Conservation (phyloP, 2,888 invertebrate species). For the Hemicrepidius hirtus region DNA sequence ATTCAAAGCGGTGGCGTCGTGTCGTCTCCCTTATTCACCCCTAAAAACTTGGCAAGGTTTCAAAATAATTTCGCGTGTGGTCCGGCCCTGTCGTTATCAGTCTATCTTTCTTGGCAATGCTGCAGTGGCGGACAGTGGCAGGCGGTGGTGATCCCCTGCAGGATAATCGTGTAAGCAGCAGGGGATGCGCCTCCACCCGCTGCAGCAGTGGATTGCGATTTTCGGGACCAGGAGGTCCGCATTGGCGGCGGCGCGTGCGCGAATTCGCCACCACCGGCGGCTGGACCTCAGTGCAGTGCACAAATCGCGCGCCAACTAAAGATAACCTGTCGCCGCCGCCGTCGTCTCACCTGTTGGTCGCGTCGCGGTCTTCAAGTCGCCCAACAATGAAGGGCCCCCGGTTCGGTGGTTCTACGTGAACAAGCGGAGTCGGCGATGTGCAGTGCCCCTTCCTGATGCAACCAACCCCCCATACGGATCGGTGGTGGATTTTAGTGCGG, state of each 20-base stretch:
- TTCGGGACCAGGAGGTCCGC: slow-evolving; percentile 68
- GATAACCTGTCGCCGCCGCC: slow-evolving; percentile 57
- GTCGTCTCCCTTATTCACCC: too few relatives aligned
- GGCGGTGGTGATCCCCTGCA: slow-evolving; percentile 51
- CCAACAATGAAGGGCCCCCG: slow-evolving; percentile 46
- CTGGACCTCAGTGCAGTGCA: slow-evolving; percentile 59
- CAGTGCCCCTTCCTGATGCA: slow-evolving; percentile 26
- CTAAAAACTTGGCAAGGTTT: neutral
- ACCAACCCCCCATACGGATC: neutral
- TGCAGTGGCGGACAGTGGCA: slow-evolving; percentile 51
- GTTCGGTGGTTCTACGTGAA: slow-evolving; percentile 36
- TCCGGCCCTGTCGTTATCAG: slow-evolving; percentile 34
- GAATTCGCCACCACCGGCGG: slow-evolving; percentile 51
- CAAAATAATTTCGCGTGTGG: neutral
- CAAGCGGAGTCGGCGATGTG: slow-evolving; percentile 29
- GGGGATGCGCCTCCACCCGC: slow-evolving; percentile 65
- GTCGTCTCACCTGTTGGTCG: slow-evolving; percentile 58
- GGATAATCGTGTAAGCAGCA: slow-evolving; percentile 58
- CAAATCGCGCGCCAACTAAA: slow-evolving; percentile 61
- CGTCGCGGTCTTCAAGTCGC: slow-evolving; percentile 46
- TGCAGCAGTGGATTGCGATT: slow-evolving; percentile 60
- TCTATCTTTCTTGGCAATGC: slow-evolving; percentile 45
- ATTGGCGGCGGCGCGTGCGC: slow-evolving; percentile 68
- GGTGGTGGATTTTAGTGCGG: slow-evolving; percentile 40
- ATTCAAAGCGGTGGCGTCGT: too few relatives aligned